Evolutionary conservation across 2,113 vertebrate species (phyloP), one percentile per base, ranked within the genome.

Genomic region (Indicator maculatus): DNA sequence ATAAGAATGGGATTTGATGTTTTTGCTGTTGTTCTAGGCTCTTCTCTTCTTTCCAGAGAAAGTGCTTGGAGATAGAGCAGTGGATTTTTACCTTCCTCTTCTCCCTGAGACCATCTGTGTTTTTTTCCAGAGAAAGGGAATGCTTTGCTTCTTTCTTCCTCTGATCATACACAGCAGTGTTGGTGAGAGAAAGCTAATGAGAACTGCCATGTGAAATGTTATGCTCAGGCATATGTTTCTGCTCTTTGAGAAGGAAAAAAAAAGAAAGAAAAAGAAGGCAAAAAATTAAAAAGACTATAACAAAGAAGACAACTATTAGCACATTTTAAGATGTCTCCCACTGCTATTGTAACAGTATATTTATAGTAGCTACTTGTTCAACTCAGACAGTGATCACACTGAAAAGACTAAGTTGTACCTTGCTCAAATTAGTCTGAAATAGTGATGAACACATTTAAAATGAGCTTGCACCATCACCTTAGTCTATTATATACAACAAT

Each of bases 401-500:
- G 65, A 83, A 81, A 96, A 79, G 19, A 52, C 15, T 55, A 81
- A 56, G 24, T 69, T 88, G 47, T 52, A 88, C 36, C 55, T 90
- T 95, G 50, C 39, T 92, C 59, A 90, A 67, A 83, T 86, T 90
- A 79, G 55, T 56, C 53, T 80, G 69, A 95, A 95, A 91, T 95
- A 81, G 72, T 47, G 58, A 21, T 39, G 52, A 95, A 58, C 15
- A 91, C 20, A 50, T 89, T 77, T 93, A 67, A 90, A 82, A 73
- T 72, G 90, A 84, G 6, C 26, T 96, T 95, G 94, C 78, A 90
- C 95, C 47, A 77, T 56, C 81, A 93, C 67, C 41, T 82, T 71
- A 70, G 38, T 30, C 33, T 95, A 88, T 96, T 86, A 88, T 5
- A 89, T 30, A 52, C 12, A 94, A 74, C 47, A 79, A 55, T 67